Percentiles rank a stretch among this genome's conserved stretches.
These are phyloP conservation scores for Condylostylus longicornis DNA, from an alignment of 1,140 invertebrate species.

Conservation along the genomic window DNA sequence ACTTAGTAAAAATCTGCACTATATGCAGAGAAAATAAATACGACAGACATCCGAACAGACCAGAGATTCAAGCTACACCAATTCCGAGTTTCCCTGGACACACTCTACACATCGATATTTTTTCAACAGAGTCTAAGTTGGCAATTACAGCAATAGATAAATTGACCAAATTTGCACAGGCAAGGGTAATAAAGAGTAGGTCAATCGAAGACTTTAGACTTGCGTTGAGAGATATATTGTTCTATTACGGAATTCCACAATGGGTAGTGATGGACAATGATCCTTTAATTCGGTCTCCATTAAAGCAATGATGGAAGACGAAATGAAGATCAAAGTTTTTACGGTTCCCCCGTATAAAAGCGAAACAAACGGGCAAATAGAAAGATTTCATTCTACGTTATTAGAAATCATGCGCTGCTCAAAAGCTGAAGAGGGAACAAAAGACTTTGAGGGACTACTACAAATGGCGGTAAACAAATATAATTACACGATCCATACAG, in stretches of 20 bases:
- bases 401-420: constrained; percentile 9
- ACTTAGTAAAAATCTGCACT: constrained; percentile 1
- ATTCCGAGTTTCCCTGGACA: constrained; percentile 7
- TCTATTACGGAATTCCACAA: constrained; percentile 5
- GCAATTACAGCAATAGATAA: not conserved
- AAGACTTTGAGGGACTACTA: constrained; percentile 3
- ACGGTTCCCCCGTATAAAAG: constrained; percentile 7
- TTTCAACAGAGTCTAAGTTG: constrained; percentile 4
- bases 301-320: constrained; percentile 4
- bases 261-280: constrained; percentile 7
- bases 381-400: constrained; percentile 11
- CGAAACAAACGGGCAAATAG: constrained; percentile 9
- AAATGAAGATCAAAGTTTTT: too few relatives aligned
- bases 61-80: constrained; percentile 4
- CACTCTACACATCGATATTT: constrained; percentile 8
- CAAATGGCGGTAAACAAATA: constrained; percentile 7
- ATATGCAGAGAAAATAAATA: constrained; percentile 8
- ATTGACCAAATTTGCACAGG: not conserved
- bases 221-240: too few relatives aligned
- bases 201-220: too few relatives aligned
- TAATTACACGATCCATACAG: constrained; percentile 7
- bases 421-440: constrained; percentile 1
- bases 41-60: constrained; percentile 6
- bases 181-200: not conserved
- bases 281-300: constrained; percentile 4